phyloP scores from a whole-genome alignment of 2,888 invertebrate species.

The Mythimna loreyi region DNA sequence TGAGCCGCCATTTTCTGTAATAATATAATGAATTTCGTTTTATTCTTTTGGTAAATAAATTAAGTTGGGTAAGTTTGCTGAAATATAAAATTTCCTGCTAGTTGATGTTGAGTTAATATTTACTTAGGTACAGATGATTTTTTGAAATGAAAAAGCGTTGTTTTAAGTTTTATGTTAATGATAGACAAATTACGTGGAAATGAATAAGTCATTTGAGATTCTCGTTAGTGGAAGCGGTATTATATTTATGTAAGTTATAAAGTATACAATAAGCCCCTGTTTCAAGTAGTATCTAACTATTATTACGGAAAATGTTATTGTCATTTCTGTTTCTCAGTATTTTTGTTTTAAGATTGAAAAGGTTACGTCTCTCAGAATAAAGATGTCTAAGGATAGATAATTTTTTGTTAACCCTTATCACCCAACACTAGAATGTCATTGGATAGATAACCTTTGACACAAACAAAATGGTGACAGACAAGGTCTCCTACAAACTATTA shows the following conservation, averaged over 20 bases:
- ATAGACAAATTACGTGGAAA: neutral
- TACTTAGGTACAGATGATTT: conserved; percentile 2
- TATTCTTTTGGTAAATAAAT: conserved; percentile 49
- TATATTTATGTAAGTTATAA: neutral
- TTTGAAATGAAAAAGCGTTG: conserved; percentile 12
- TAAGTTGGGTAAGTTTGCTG: conserved; percentile 28
- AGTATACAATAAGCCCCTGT: too few species aligned
- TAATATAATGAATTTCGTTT: conserved; percentile 49
- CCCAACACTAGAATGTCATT: conserved; percentile 13
- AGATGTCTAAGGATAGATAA: conserved; percentile 3
- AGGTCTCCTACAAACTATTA: neutral
- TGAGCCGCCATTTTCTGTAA: conserved; percentile 37
- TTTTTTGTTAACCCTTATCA: conserved; percentile 36
- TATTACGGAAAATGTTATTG: neutral
- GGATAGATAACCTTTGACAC: conserved; percentile 31
- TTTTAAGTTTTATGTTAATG: conserved; percentile 3
- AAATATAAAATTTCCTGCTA: conserved; percentile 16
- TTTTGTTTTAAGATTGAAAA: conserved; percentile 20
- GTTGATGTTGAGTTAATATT: conserved; percentile 19
- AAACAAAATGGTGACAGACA: conserved; percentile 2
- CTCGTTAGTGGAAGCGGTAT: neutral
- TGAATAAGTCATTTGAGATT: neutral
- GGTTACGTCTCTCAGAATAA: conserved; percentile 15
- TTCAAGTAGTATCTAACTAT: neutral
- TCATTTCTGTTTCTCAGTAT: neutral